Evolutionary conservation across 2,888 invertebrate genomes (phyloP).

Genomic region (Homarus gammarus): DNA sequence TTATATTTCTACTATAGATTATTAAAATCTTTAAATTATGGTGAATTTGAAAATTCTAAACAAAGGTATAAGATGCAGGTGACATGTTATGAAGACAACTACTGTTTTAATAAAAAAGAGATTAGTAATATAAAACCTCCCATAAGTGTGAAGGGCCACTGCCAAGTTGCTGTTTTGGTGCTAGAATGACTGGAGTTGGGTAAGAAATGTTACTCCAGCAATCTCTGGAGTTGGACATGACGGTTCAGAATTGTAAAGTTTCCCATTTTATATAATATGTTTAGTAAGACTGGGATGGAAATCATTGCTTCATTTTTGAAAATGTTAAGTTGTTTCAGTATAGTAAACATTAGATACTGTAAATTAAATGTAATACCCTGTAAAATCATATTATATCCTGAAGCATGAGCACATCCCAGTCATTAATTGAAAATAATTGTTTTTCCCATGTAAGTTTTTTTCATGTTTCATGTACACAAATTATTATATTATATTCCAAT

Average conservation of each 20-base stretch:
- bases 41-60: not conserved
- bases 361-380: not conserved
- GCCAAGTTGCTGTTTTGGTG: slow-evolving; percentile 9
- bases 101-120: not conserved
- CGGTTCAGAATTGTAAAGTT: not conserved
- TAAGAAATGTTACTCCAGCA: not conserved
- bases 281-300: not conserved
- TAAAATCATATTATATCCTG: not conserved
- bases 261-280: not conserved
- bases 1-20: not conserved
- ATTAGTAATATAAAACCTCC: slow-evolving; percentile 16
- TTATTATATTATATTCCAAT: too few relatives aligned
- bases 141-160: slow-evolving; percentile 1
- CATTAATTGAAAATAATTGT: not conserved
- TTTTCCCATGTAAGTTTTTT: not conserved
- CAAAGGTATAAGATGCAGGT: not conserved
- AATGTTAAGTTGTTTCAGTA: not conserved
- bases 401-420: not conserved
- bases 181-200: not conserved
- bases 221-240: not conserved
- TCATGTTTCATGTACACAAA: not conserved
- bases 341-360: not conserved
- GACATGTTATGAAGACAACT: not conserved
- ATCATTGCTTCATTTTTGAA: not conserved
- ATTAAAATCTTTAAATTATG: not conserved